Conservation (phyloP, 2,888 invertebrate genomes). For the Oscheius sp. region DNA sequence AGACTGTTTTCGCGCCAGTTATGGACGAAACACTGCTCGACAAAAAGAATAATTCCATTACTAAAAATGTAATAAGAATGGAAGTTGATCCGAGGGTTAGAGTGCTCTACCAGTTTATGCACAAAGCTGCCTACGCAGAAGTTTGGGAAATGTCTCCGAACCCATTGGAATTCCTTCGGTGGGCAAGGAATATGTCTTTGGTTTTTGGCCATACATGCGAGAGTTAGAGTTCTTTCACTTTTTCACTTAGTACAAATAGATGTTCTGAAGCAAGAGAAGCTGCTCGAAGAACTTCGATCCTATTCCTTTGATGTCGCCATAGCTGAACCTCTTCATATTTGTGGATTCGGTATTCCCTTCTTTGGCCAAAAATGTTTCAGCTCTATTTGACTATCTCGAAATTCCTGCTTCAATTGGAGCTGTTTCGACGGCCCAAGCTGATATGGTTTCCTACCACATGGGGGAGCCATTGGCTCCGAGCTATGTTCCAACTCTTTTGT, state of each 20-base stretch:
- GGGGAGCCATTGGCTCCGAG: slow-evolving; percentile 31
- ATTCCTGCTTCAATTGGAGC: slow-evolving; percentile 41
- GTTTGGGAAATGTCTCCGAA: slow-evolving; percentile 1
- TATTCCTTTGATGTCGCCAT: slow-evolving; percentile 53
- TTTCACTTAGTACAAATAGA: background rate
- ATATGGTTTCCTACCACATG: slow-evolving; percentile 38
- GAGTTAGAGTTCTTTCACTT: background rate
- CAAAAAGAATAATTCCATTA: background rate
- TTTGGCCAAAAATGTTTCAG: slow-evolving; percentile 27
- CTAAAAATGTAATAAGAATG: background rate
- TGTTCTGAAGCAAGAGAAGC: slow-evolving; percentile 22
- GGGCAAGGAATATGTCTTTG: background rate
- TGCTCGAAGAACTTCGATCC: slow-evolving; percentile 37
- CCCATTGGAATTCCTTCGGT: background rate
- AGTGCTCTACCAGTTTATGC: background rate
- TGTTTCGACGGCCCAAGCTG: slow-evolving; percentile 33
- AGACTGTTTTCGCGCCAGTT: slow-evolving; percentile 13
- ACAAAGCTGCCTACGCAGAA: background rate
- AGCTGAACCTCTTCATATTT: slow-evolving; percentile 47
- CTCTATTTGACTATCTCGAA: slow-evolving; percentile 40
- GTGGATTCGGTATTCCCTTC: slow-evolving; percentile 39
- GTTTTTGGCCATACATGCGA: background rate
- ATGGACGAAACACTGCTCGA: slow-evolving; percentile 7
- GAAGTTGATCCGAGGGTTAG: background rate
- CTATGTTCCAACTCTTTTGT: slow-evolving; percentile 15